A percentile compares a stretch with the other conserved stretches of the same genome.
Evolutionary conservation across 1,140 invertebrate genomes (phyloP).

Genomic region (Cheumatopsyche charites): DNA sequence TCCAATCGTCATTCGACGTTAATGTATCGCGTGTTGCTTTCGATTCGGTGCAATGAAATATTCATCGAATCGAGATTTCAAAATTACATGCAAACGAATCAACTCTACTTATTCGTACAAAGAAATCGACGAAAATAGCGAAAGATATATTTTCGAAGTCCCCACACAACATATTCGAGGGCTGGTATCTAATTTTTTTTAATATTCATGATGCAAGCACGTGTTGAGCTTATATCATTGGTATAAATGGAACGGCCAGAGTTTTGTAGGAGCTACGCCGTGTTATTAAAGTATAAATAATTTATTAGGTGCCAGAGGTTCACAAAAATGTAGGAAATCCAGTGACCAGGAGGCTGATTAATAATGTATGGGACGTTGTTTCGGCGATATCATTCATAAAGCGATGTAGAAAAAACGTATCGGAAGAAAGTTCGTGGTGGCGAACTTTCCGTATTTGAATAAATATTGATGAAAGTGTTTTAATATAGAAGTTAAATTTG

Average conservation of each 20-base stretch:
- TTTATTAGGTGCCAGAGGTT: conserved; percentile 8
- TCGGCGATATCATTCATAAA: no score
- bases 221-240: conserved; percentile 5
- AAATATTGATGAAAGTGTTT: no score
- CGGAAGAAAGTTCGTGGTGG: no score
- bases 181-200: not conserved
- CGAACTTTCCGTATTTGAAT: no score
- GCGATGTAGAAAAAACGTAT: no score
- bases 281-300: conserved; percentile 8
- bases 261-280: not conserved
- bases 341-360: not conserved
- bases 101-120: no score
- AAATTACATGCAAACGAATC: not conserved
- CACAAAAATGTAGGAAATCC: not conserved
- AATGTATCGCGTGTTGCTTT: conserved; percentile 8
- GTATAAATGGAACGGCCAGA: not conserved
- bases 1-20: conserved; percentile 27
- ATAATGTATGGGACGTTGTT: not conserved
- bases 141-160: no score
- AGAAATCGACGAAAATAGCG: no score
- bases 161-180: no score
- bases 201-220: conserved; percentile 6
- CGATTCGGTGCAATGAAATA: conserved; percentile 8
- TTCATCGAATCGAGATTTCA: not conserved
- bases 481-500: no score